These are phyloP conservation scores for Hylyphantes graminicola DNA, from an alignment of 1,140 invertebrate species.

Conservation along the genomic window DNA sequence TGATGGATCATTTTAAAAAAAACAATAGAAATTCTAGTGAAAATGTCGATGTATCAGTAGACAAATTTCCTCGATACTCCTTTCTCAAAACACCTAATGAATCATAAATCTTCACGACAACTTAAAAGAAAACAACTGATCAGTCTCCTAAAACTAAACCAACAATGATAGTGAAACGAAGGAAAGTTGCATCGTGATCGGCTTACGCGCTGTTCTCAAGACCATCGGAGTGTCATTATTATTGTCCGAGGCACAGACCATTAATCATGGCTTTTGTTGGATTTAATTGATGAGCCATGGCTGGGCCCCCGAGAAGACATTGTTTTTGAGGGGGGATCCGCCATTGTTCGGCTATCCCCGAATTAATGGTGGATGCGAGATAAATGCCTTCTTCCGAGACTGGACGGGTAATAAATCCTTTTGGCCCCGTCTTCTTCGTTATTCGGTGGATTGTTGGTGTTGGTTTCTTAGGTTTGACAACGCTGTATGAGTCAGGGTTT, in stretches of 20 bases:
- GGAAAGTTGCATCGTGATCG: slow-evolving; percentile 23
- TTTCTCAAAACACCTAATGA: too few relatives aligned
- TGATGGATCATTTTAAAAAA: too few relatives aligned
- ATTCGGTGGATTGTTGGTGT: too few relatives aligned
- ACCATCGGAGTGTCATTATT: slow-evolving; percentile 42
- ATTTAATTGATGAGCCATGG: slow-evolving; percentile 14
- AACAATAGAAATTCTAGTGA: too few relatives aligned
- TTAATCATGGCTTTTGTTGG: slow-evolving; percentile 32
- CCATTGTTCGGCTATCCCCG: slow-evolving; percentile 11
- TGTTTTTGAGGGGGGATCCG: neutral
- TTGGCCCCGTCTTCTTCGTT: neutral
- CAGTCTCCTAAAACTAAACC: too few relatives aligned
- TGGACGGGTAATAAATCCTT: slow-evolving; percentile 16
- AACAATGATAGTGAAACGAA: neutral
- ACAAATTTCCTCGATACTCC: too few relatives aligned
- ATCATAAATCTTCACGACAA: too few relatives aligned
- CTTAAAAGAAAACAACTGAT: too few relatives aligned
- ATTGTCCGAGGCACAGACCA: slow-evolving; percentile 23
- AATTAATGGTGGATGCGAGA: slow-evolving; percentile 3
- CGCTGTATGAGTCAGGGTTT: too few relatives aligned
- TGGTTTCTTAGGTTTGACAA: too few relatives aligned
- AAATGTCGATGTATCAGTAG: too few relatives aligned
- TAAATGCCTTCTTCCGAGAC: neutral
- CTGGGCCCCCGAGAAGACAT: neutral
- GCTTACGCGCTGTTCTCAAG: slow-evolving; percentile 23